Evolutionary conservation across 2,888 invertebrate genomes (phyloP).

Genomic region (Drosophila sordidula): DNA sequence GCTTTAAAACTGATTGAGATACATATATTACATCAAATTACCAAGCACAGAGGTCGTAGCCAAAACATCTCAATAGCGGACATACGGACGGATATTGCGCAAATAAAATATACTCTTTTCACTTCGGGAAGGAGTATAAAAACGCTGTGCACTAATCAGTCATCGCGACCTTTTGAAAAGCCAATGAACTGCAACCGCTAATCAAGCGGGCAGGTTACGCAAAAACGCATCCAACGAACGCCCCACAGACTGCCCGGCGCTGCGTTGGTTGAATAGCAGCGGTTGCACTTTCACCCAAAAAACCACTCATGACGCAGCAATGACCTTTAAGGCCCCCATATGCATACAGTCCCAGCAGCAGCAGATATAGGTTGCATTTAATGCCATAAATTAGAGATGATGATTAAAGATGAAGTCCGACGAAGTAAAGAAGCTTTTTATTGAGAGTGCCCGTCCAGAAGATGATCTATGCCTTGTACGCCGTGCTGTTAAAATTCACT

Average conservation of each 20-base stretch:
- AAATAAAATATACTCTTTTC: neutral
- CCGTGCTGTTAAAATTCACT: too few relatives aligned
- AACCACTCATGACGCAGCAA: neutral
- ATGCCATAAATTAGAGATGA: neutral
- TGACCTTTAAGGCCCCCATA: constrained; percentile 30
- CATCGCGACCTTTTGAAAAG: constrained; percentile 67
- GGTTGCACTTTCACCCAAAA: constrained; percentile 33
- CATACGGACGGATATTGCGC: neutral
- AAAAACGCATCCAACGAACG: constrained; percentile 1
- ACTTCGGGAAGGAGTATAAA: too few relatives aligned
- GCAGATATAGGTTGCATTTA: neutral
- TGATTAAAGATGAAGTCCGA: too few relatives aligned
- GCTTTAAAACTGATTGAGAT: too few relatives aligned
- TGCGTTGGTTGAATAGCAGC: neutral
- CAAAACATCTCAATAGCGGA: too few relatives aligned
- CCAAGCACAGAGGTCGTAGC: too few relatives aligned
- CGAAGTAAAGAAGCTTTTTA: too few relatives aligned
- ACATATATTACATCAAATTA: too few relatives aligned
- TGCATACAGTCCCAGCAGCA: neutral
- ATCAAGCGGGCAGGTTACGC: constrained; percentile 64
- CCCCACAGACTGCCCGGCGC: too few relatives aligned
- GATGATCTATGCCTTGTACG: too few relatives aligned
- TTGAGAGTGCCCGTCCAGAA: too few relatives aligned
- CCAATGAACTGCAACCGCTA: constrained; percentile 82
- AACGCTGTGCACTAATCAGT: constrained; percentile 32